A percentile compares a stretch with the other conserved stretches of the same genome.
Evolutionary conservation across 23 tunicate genomes (phyloP).

Genomic region (Trididemnum miniatum): DNA sequence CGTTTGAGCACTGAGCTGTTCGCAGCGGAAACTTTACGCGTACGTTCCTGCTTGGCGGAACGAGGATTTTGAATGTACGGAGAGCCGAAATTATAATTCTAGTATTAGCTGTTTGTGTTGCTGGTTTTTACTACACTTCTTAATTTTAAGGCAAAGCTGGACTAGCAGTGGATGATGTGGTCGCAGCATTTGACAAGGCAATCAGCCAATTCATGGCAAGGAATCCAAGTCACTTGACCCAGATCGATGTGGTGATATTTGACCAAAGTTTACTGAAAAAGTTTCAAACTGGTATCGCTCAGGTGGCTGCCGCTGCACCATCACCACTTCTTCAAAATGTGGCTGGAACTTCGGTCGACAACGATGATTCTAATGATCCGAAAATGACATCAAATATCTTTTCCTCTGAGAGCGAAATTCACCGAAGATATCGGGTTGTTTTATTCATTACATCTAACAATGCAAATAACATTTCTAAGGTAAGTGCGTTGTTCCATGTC

Average conservation of each 20-base stretch:
- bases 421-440: neutral
- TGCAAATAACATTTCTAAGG: neutral
- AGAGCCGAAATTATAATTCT: too few relatives aligned
- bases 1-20: too few relatives aligned
- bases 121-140: neutral
- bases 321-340: too few relatives aligned
- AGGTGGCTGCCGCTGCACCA: neutral
- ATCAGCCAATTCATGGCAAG: neutral
- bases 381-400: neutral
- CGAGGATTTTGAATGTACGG: too few relatives aligned
- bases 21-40: too few relatives aligned
- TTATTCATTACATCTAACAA: neutral
- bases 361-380: too few relatives aligned
- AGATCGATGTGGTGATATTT: conserved; percentile 23
- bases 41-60: too few relatives aligned
- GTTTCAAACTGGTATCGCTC: neutral
- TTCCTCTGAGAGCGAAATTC: neutral
- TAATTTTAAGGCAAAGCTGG: conserved; percentile 13
- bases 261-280: neutral
- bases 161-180: neutral
- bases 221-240: conserved; percentile 10
- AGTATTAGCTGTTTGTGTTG: too few relatives aligned
- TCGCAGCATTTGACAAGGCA: conserved; percentile 3
- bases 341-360: too few relatives aligned
- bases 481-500: too few relatives aligned